Conservation (phyloP, 2,888 invertebrate species). For the Suillia variegata region DNA sequence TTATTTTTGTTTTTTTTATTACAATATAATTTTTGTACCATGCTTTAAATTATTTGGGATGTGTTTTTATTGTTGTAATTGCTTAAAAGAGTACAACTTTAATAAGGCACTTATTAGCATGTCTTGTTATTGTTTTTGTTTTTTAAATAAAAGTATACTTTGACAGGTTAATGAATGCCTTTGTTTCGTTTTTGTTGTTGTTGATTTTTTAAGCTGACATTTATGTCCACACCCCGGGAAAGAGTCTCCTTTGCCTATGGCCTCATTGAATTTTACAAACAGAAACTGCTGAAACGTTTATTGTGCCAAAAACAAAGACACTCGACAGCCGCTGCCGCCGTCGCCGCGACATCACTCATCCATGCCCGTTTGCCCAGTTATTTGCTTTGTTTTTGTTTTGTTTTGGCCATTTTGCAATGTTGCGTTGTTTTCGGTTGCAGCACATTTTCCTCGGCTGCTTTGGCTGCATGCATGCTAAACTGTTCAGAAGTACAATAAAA, state of each 20-base stretch:
- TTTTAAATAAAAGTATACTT: no score
- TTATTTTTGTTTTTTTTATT: no score
- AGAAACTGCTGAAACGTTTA: background rate
- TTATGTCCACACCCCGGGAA: background rate
- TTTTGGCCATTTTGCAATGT: background rate
- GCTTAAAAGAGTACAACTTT: no score
- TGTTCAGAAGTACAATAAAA: conserved; percentile 8
- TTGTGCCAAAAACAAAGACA: background rate
- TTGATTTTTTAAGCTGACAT: background rate
- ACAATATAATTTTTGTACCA: background rate
- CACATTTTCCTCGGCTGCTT: background rate
- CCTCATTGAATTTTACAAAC: background rate
- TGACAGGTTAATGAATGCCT: no score
- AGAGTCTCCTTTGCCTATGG: background rate
- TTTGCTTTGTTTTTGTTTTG: background rate
- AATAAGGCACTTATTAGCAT: no score
- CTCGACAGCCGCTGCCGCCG: background rate
- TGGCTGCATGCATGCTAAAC: background rate
- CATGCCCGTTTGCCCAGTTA: background rate
- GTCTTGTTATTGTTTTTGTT: no score
- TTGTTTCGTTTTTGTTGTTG: background rate
- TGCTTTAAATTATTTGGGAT: background rate
- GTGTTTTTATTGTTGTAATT: no score
- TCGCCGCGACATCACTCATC: no score
- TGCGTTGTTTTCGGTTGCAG: background rate